These are phyloP conservation scores for Lycodopsis pacificus DNA, from an alignment of 2,797 vertebrate species.

Conservation along the genomic window DNA sequence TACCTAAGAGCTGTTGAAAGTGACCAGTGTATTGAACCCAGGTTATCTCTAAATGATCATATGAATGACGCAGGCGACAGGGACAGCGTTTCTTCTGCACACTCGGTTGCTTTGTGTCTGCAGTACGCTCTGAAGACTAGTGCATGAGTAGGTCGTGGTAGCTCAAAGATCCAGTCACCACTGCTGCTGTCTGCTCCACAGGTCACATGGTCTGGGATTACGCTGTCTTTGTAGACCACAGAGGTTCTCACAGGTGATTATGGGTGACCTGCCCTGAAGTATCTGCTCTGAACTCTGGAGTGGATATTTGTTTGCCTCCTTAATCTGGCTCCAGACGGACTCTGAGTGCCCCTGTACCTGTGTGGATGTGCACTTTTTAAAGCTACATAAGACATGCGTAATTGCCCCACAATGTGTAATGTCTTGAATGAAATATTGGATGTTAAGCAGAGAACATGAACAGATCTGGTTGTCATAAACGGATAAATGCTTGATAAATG, in stretches of 20 bases:
- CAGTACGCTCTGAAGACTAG: conserved; percentile 26
- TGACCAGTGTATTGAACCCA: background rate
- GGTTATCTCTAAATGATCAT: conserved; percentile 1
- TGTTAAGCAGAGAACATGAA: conserved; percentile 6
- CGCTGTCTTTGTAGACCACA: conserved; percentile 78
- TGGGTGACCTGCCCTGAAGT: conserved; percentile 68
- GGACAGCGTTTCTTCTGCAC: conserved; percentile 1
- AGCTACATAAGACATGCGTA: conserved; percentile 62
- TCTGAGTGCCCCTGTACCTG: conserved; percentile 55
- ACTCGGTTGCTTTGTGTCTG: conserved; percentile 20
- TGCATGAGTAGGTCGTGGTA: conserved; percentile 49
- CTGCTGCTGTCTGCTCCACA: conserved; percentile 83
- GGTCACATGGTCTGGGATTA: conserved; percentile 83
- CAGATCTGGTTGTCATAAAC: conserved; percentile 17
- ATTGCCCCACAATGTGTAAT: conserved; percentile 25
- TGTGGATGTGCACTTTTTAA: conserved; percentile 68
- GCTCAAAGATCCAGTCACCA: conserved; percentile 73
- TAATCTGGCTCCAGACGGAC: conserved; percentile 44
- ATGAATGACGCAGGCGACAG: conserved; percentile 1
- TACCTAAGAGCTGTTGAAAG: background rate
- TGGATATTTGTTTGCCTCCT: conserved; percentile 74
- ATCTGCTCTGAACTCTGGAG: conserved; percentile 71
- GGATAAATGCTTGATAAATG: conserved; percentile 36
- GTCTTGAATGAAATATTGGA: conserved; percentile 40
- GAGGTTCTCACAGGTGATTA: conserved; percentile 86